Conservation (phyloP, 2,888 invertebrate species). For the Sipha maydis region DNA sequence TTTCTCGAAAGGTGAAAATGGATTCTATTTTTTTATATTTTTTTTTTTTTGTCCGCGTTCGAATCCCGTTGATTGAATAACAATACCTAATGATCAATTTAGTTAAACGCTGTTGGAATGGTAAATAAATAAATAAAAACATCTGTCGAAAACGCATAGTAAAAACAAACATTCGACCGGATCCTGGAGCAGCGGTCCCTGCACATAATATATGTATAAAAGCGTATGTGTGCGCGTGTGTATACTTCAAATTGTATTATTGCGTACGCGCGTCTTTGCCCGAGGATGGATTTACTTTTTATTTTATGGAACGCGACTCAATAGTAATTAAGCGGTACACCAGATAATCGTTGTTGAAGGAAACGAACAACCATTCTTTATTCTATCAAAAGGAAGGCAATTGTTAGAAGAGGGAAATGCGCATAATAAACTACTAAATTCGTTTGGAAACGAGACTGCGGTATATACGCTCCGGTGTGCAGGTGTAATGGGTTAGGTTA, state of each 20-base stretch:
- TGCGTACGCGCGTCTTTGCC: background rate
- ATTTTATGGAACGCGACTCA: background rate
- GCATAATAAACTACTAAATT: slow-evolving; percentile 9
- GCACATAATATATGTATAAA: background rate
- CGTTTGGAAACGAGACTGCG: background rate
- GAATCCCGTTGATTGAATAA: background rate
- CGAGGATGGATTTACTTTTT: slow-evolving; percentile 19
- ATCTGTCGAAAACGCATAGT: background rate
- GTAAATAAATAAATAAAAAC: background rate
- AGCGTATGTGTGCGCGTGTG: background rate
- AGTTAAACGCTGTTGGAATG: background rate
- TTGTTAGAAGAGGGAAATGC: background rate
- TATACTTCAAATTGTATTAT: too few relatives aligned
- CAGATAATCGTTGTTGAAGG: slow-evolving; percentile 47
- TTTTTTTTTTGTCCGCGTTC: too few relatives aligned
- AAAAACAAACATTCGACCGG: background rate
- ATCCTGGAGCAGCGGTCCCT: background rate
- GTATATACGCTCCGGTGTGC: background rate
- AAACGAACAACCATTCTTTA: slow-evolving; percentile 35
- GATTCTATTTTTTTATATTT: too few relatives aligned
- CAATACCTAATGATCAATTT: background rate
- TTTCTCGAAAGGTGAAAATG: slow-evolving; percentile 26
- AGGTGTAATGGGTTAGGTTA: slow-evolving; percentile 6
- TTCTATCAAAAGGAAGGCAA: background rate
- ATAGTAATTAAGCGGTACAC: slow-evolving; percentile 23